These are phyloP conservation scores for Branchinecta lynchi DNA, from an alignment of 1,140 invertebrate genomes.

Conservation along the genomic window DNA sequence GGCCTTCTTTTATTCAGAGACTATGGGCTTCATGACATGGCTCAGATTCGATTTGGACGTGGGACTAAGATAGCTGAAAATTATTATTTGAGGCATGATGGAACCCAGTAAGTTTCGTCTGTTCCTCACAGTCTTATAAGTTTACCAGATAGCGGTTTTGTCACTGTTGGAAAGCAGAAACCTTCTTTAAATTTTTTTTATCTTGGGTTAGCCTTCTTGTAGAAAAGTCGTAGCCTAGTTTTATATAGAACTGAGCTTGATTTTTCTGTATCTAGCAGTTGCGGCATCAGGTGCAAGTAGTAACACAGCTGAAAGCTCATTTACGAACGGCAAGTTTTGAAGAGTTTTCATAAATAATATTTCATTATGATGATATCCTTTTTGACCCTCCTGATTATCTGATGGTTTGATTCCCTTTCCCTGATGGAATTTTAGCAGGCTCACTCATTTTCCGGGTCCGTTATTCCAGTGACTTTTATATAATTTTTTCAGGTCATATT, in stretches of 20 bases:
- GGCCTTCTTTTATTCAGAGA: conserved; percentile 82
- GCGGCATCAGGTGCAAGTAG: too few species aligned
- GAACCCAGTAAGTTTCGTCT: conserved; percentile 52
- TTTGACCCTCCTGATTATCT: too few species aligned
- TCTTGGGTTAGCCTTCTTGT: too few species aligned
- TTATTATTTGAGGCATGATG: conserved; percentile 93
- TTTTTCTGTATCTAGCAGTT: too few species aligned
- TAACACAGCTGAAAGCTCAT: too few species aligned
- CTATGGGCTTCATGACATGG: conserved; percentile 96
- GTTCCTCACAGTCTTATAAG: conserved; percentile 19
- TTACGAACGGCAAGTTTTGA: too few species aligned
- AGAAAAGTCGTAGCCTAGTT: too few species aligned
- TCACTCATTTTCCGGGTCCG: background rate
- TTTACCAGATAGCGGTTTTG: conserved; percentile 14
- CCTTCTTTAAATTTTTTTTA: too few species aligned
- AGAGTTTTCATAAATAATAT: too few species aligned
- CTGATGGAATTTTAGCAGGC: conserved; percentile 19
- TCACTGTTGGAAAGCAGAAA: too few species aligned
- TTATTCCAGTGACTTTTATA: conserved; percentile 13
- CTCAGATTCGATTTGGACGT: conserved; percentile 80
- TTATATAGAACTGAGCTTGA: too few species aligned
- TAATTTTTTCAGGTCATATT: conserved; percentile 49
- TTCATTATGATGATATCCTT: too few species aligned
- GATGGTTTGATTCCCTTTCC: background rate
- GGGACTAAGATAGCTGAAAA: conserved; percentile 86